Evolutionary conservation across 2,113 vertebrate genomes (phyloP), one percentile per base, ranked within the genome.

Genomic region (Cyanistes caeruleus): DNA sequence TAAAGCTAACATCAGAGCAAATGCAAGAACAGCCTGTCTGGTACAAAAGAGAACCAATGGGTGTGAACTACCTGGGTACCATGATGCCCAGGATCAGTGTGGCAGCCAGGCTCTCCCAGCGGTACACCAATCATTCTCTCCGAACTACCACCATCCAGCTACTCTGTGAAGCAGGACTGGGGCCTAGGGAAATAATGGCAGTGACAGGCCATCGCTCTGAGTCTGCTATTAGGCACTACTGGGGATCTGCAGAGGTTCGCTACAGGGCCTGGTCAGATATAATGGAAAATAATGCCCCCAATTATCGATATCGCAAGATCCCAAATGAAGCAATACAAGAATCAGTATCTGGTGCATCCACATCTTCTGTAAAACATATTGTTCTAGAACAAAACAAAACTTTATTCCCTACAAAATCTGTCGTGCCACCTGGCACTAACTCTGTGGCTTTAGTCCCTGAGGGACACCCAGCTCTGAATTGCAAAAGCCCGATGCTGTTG

Each of bases 11-110:
- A 0, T 77, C 91, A 76, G 95, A 97, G 67, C 96, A 97, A 90
- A 97, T 97, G 96, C 93, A 86, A 87, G 95, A 95, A 25, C 97
- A 97, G 74, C 64, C 94, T 67, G 88, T 97, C n/a, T 97, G 97
- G 97, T 97, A 97, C 93, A 97, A 97, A 87, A 95, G 97, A 65
- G 97, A 97, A 73, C 97, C 96, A 0, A 97, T 97, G 97, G 97
- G 97, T 56, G 97, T 97, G 85, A 97, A 97, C 85, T 97, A 97
- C 60, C 79, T 97, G 10, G 96, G 96, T 70, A 97, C 96, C 49
- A 97, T 97, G 97, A 97, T 97, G 97, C 96, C 97, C 72, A 96
- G 96, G 86, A 96, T 97, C 68, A 97, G 96, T 19, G 83, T 95
- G 88, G 96, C 96, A 81, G 96, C 97, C 93, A 97, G 90, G 82